Evolutionary conservation across 2,888 invertebrate species (phyloP).

Genomic region (Odontomyia ornata): DNA sequence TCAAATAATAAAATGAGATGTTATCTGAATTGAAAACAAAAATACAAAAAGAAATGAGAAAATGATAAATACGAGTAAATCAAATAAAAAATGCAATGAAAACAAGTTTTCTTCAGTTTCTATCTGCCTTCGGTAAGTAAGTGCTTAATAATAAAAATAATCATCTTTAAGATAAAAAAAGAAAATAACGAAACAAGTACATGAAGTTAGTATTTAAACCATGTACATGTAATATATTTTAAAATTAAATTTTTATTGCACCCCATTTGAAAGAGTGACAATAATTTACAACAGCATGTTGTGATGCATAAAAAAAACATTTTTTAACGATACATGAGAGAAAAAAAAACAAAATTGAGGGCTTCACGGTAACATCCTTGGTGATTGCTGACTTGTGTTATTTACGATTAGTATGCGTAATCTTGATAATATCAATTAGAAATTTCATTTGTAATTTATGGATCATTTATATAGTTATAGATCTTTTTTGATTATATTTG

Average conservation of each 20-base stretch:
- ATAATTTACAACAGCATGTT: constrained; percentile 12
- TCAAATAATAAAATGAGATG: constrained; percentile 14
- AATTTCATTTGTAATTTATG: background rate
- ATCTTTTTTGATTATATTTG: no score
- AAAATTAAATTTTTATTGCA: constrained; percentile 18
- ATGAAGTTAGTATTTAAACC: no score
- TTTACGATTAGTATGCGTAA: no score
- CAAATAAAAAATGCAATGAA: background rate
- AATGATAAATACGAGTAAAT: no score
- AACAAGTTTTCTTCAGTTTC: constrained; percentile 10
- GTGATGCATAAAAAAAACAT: no score
- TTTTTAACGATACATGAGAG: no score
- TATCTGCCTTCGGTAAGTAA: background rate
- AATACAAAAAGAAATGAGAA: constrained; percentile 8
- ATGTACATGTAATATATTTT: constrained; percentile 30
- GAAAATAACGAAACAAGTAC: no score
- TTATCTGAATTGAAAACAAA: background rate
- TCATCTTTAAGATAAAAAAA: no score
- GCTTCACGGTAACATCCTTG: constrained; percentile 22
- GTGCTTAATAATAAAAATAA: background rate
- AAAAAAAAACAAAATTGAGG: background rate
- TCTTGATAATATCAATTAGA: background rate
- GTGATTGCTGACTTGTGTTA: background rate
- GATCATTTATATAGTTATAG: background rate
- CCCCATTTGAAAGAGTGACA: background rate